Conservation (phyloP, 1,140 invertebrate genomes). For the Scaptodrosophila lebanonensis region DNA sequence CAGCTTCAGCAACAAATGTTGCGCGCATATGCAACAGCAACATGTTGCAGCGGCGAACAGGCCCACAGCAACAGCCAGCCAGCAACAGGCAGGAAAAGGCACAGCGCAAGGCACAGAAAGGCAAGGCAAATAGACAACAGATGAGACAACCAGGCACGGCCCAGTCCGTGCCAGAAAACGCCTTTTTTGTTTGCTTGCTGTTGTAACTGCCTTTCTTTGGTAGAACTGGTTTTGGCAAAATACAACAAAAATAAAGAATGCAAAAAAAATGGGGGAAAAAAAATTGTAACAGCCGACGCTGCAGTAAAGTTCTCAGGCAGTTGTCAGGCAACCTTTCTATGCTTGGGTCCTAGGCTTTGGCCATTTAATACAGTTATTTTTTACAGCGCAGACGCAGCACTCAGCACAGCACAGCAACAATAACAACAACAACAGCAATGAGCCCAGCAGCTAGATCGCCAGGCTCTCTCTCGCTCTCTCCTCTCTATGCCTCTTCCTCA, state of each 20-base stretch:
- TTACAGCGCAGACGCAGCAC: slow-evolving; percentile 34
- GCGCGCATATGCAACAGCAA: slow-evolving; percentile 24
- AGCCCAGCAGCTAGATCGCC: slow-evolving; percentile 14
- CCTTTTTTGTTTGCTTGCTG: slow-evolving; percentile 36
- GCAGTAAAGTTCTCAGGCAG: slow-evolving; percentile 36
- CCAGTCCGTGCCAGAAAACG: slow-evolving; percentile 48
- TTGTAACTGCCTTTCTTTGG: too few species aligned
- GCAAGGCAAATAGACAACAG: slow-evolving; percentile 63
- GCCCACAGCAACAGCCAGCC: slow-evolving; percentile 51
- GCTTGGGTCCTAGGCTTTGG: slow-evolving; percentile 45
- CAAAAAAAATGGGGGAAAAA: slow-evolving; percentile 2
- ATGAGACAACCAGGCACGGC: slow-evolving; percentile 59
- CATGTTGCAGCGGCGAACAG: slow-evolving; percentile 52
- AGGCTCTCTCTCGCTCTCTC: too few species aligned
- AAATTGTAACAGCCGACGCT: slow-evolving; percentile 60
- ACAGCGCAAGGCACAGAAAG: slow-evolving; percentile 36
- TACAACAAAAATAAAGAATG: slow-evolving; percentile 6
- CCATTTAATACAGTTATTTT: slow-evolving; percentile 74
- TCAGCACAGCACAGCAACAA: too few species aligned
- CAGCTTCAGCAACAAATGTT: slow-evolving; percentile 37
- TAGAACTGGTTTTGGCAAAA: slow-evolving; percentile 44
- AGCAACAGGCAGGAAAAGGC: slow-evolving; percentile 26
- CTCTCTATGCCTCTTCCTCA: too few species aligned
- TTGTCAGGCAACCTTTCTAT: slow-evolving; percentile 27
- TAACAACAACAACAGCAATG: slow-evolving; percentile 32